These are phyloP conservation scores for Sparus aurata DNA, from an alignment of 2,797 vertebrate species.

Conservation along the genomic window DNA sequence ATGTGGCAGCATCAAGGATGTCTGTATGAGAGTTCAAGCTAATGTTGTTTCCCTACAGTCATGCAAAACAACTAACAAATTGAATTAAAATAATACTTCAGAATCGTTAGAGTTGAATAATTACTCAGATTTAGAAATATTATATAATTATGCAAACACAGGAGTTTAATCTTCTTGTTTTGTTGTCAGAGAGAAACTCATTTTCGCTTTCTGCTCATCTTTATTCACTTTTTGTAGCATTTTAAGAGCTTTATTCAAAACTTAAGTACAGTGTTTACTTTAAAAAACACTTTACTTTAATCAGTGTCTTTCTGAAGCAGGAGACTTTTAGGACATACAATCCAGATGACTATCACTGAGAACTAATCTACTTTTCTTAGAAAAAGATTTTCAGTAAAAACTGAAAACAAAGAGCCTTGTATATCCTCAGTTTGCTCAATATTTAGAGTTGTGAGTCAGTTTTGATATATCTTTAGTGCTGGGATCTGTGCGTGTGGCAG, in stretches of 20 bases:
- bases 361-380: not conserved
- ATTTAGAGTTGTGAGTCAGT: slow-evolving; percentile 53
- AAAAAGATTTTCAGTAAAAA: not conserved
- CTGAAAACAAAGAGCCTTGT: not conserved
- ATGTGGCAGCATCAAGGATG: slow-evolving; percentile 62
- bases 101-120: not conserved
- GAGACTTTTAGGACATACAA: slow-evolving; percentile 5
- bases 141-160: not conserved
- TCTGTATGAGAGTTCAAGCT: slow-evolving; percentile 63
- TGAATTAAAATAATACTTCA: no score
- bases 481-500: slow-evolving; percentile 59
- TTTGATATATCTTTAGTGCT: slow-evolving; percentile 30
- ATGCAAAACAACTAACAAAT: no score
- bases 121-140: not conserved
- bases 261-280: slow-evolving; percentile 11
- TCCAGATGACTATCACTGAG: not conserved
- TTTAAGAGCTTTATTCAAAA: not conserved
- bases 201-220: not conserved
- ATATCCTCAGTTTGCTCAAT: slow-evolving; percentile 24
- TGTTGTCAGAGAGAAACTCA: not conserved
- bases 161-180: not conserved
- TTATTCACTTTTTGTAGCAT: not conserved
- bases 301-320: slow-evolving; percentile 25
- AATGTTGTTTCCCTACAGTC: slow-evolving; percentile 55
- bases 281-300: not conserved